Conservation (phyloP, 2,888 invertebrate species). For the Campoletis raptor region DNA sequence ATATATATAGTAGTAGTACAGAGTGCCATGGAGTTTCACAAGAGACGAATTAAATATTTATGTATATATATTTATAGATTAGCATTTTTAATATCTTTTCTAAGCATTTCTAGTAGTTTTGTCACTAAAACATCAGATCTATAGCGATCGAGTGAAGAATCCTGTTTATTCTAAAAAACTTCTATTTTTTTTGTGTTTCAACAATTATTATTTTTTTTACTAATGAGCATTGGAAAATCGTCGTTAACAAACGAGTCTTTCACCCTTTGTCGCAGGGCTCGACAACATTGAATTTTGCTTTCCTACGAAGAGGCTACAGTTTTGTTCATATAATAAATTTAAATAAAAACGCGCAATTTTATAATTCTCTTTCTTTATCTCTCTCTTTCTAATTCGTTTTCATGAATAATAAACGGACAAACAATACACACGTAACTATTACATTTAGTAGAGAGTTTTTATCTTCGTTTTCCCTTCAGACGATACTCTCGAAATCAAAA, state of each 20-base stretch:
- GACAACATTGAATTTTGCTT: conserved; percentile 15
- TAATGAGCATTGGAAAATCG: neutral
- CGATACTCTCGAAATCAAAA: conserved; percentile 61
- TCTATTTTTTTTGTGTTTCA: neutral
- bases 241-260: neutral
- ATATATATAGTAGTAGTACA: conserved; percentile 58
- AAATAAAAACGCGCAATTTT: conserved; percentile 24
- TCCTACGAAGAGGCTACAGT: conserved; percentile 22
- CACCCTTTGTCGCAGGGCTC: conserved; percentile 16
- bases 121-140: conserved; percentile 62
- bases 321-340: conserved; percentile 38
- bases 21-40: conserved; percentile 65
- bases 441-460: conserved; percentile 65
- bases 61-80: conserved; percentile 37
- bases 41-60: conserved; percentile 24
- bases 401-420: conserved; percentile 43
- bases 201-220: conserved; percentile 9
- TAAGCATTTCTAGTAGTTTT: conserved; percentile 47
- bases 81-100: conserved; percentile 42
- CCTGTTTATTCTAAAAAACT: neutral
- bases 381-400: conserved; percentile 17
- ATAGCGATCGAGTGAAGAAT: conserved; percentile 44
- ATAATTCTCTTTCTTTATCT: conserved; percentile 6
- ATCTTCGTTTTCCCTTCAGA: conserved; percentile 15
- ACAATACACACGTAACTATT: conserved; percentile 51